A percentile compares a stretch with the other conserved stretches of the same genome.
These are phyloP conservation scores for Kryptopterus vitreolus DNA, from an alignment of 2,797 vertebrate species.

Conservation along the genomic window DNA sequence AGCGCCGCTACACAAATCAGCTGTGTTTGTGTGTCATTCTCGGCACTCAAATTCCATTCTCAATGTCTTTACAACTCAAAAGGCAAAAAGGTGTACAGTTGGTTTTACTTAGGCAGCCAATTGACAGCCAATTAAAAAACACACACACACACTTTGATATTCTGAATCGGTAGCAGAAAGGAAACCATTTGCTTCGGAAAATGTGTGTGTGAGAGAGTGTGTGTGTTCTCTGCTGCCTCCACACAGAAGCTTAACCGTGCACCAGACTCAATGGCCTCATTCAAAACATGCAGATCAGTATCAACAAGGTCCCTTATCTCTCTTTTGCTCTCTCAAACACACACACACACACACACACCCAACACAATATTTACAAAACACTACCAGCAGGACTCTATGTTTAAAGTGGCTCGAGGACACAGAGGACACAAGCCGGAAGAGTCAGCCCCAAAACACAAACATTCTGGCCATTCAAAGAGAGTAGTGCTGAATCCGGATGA, in stretches of 20 bases:
- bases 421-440: constrained; percentile 38
- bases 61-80: neutral
- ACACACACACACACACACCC: constrained; percentile 55
- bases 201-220: constrained; percentile 9
- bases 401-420: constrained; percentile 55
- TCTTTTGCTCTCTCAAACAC: constrained; percentile 42
- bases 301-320: constrained; percentile 68
- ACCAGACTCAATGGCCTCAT: constrained; percentile 67
- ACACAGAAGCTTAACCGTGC: constrained; percentile 73
- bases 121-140: neutral
- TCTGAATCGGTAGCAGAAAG: constrained; percentile 23
- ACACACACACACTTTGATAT: neutral
- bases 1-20: neutral
- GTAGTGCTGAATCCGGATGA: neutral
- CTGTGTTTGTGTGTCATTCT: neutral
- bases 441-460: constrained; percentile 26
- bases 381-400: constrained; percentile 40
- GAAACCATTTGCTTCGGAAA: constrained; percentile 7
- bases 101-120: neutral
- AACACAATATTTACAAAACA: constrained; percentile 52
- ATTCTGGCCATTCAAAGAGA: neutral
- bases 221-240: constrained; percentile 57
- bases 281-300: constrained; percentile 72
- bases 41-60: neutral
- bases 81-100: neutral